Evolutionary conservation across 30 jellyfish, hydroid and myxozoan genomes (phyloP).

Genomic region (Pseudorhiza aurosa): DNA sequence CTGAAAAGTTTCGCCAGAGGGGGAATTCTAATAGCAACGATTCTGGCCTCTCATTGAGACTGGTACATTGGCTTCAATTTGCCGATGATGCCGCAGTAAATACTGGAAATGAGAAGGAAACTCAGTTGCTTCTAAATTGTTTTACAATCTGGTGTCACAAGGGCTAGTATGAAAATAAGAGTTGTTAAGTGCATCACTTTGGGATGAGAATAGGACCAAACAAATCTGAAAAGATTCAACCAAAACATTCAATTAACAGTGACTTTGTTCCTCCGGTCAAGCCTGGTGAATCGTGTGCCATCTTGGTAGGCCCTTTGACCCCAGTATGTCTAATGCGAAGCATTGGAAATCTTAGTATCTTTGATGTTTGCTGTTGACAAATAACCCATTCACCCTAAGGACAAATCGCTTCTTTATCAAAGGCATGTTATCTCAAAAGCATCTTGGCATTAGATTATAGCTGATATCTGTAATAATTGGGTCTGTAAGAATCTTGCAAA

Average conservation of each 20-base stretch:
- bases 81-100: constrained; percentile 48
- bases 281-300: not conserved
- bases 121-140: constrained; percentile 23
- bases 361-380: not conserved
- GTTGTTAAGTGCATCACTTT: constrained; percentile 19
- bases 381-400: constrained; percentile 7
- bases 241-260: constrained; percentile 1
- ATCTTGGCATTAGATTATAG: constrained; percentile 16
- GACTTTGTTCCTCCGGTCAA: not conserved
- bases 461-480: constrained; percentile 15
- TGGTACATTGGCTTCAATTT: constrained; percentile 19
- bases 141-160: constrained; percentile 22
- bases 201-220: not conserved
- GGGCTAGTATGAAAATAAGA: constrained; percentile 19
- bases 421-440: not conserved
- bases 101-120: constrained; percentile 1
- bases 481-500: constrained; percentile 3
- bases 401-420: not conserved
- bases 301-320: constrained; percentile 18
- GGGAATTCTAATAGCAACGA: not conserved
- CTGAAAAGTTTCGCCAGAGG: constrained; percentile 12
- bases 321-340: not conserved
- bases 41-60: not conserved
- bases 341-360: not conserved
- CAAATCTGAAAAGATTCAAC: not conserved